Percentiles rank a stretch among this genome's conserved stretches.
phyloP scores from a whole-genome alignment of 2,888 invertebrate genomes.

The Digitonthophagus gazella region DNA sequence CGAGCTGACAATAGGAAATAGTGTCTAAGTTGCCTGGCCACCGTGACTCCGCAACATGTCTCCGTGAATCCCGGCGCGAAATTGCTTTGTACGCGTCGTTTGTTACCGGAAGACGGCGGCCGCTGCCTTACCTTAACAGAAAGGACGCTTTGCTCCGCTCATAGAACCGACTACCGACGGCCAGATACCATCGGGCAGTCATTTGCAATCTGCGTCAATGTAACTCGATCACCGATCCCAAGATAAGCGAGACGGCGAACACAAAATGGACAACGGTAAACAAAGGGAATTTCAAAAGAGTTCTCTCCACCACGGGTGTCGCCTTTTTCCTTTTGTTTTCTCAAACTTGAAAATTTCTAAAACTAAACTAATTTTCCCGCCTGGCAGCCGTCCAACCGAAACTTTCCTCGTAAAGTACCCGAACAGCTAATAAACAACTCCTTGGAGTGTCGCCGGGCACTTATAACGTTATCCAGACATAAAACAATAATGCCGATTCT shows the following conservation, averaged over 20 bases:
- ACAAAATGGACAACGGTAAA: not conserved
- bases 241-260: not conserved
- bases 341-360: not conserved
- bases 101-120: conserved; percentile 13
- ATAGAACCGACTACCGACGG: not conserved
- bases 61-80: conserved; percentile 8
- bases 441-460: not conserved
- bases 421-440: not conserved
- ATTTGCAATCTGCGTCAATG: not conserved
- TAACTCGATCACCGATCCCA: not conserved
- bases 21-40: not conserved
- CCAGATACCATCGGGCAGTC: not conserved
- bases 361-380: not conserved
- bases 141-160: not conserved
- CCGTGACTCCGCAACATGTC: conserved; percentile 15
- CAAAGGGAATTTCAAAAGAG: not conserved
- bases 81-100: conserved; percentile 15
- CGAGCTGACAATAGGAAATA: not conserved
- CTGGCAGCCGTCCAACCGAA: not conserved
- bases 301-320: too few relatives aligned
- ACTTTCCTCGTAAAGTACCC: not conserved
- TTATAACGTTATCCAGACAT: not conserved
- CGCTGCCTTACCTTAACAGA: conserved; percentile 2
- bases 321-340: not conserved
- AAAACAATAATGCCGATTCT: not conserved